Evolutionary conservation across 1,140 invertebrate species (phyloP).

Genomic region (Metaphire vulgaris): DNA sequence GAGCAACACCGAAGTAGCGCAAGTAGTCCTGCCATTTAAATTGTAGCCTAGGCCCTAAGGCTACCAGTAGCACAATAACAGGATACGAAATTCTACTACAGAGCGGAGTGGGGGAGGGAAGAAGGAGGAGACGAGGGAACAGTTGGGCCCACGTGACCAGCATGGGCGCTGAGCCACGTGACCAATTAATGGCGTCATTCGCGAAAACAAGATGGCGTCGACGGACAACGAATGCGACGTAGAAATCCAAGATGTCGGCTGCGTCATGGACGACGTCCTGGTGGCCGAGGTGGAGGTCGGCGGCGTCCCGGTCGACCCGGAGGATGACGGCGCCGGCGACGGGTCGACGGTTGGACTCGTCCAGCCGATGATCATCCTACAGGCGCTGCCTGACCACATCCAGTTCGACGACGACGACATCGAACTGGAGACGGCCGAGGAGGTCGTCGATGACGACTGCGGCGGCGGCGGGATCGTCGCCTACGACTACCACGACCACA

Average conservation of each 20-base stretch:
- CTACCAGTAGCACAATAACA: no score
- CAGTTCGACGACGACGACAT: slow-evolving; percentile 72
- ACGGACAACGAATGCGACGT: slow-evolving; percentile 65
- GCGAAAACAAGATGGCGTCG: slow-evolving; percentile 53
- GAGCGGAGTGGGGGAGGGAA: no score
- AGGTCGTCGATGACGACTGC: slow-evolving; percentile 64
- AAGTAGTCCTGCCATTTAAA: no score
- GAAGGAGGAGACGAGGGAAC: no score
- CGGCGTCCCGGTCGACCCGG: slow-evolving; percentile 40
- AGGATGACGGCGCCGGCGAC: slow-evolving; percentile 58
- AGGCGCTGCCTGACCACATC: slow-evolving; percentile 58
- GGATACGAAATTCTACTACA: no score
- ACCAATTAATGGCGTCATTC: not conserved
- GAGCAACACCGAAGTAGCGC: no score
- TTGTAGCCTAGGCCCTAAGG: no score
- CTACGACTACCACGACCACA: slow-evolving; percentile 57
- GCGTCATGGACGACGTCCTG: slow-evolving; percentile 19
- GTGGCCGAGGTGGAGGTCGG: slow-evolving; percentile 63
- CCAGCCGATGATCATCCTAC: slow-evolving; percentile 67
- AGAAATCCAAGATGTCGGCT: slow-evolving; percentile 64
- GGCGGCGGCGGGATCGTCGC: not conserved
- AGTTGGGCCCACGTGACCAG: not conserved
- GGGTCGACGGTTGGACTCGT: no score
- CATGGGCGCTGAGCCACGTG: not conserved
- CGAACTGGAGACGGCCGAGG: slow-evolving; percentile 71